phyloP scores from a whole-genome alignment of 2,888 invertebrate species.

The Panopea generosa region DNA sequence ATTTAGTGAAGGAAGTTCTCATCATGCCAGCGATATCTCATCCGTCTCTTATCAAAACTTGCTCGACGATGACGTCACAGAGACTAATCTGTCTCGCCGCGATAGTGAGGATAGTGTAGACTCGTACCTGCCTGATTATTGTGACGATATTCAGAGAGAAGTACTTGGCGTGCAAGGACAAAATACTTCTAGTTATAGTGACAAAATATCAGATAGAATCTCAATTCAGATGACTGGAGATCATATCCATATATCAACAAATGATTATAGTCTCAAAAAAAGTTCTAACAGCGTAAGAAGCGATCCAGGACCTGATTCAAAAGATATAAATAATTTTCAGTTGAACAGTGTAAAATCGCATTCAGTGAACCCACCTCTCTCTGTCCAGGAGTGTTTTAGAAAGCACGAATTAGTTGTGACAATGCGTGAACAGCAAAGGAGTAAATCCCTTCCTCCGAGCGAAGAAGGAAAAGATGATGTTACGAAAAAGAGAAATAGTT shows the following conservation, averaged over 20 bases:
- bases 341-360: conserved; percentile 31
- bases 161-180: conserved; percentile 22
- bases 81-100: conserved; percentile 70
- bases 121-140: conserved; percentile 75
- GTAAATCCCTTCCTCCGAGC: conserved; percentile 58
- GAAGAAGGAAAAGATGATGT: conserved; percentile 50
- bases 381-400: conserved; percentile 60
- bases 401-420: conserved; percentile 60
- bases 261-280: conserved; percentile 45
- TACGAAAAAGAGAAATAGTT: conserved; percentile 79
- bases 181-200: conserved; percentile 44
- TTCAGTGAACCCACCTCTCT: conserved; percentile 38
- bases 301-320: conserved; percentile 53
- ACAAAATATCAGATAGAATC: conserved; percentile 60
- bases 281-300: conserved; percentile 54
- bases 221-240: conserved; percentile 52
- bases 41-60: conserved; percentile 82
- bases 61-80: conserved; percentile 76
- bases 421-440: conserved; percentile 56
- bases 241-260: conserved; percentile 46
- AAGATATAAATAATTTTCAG: conserved; percentile 27
- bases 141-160: conserved; percentile 71
- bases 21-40: conserved; percentile 83
- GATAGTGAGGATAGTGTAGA: conserved; percentile 81
- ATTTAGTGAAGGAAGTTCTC: conserved; percentile 82